Base-by-base conservation (phyloP, 2,113 vertebrate genomes). In the Paratilapia polleni region DNA sequence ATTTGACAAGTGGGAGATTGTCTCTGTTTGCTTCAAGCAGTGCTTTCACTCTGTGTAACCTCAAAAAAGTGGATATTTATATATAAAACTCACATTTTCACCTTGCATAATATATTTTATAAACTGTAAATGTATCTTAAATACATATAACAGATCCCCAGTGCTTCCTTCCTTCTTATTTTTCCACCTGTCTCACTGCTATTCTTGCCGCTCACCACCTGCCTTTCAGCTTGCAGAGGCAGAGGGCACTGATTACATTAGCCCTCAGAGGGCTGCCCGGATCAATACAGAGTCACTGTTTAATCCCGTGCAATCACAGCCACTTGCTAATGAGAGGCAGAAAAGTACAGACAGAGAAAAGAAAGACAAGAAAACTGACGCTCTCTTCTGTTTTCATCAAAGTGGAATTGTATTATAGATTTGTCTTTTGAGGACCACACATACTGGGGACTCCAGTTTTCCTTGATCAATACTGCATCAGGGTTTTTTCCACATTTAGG, bases 271-370 rank as follows among this genome's bases (percentile, higher is more conserved):
- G 96, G 95, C 96, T 97, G 97, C 96, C 96, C 96, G 88, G 97
- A 97, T 97, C 97, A 96, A 98, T 99, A 97, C 96, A 94, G 93
- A 95, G 97, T 96, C 95, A 94, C 86, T 78, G 97, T 98, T 99
- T 95, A 98, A 97, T 98, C 96, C 91, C 95, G 96, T 96, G 95
- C 97, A 97, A 98, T 98, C 97, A 96, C 96, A 97, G 96, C 96
- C 96, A 96, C 96, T 96, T 95, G 95, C 96, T 99, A 98, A 98
- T 98, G 97, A 98, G 97, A 81, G 61, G 28, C 38, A 73, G 82
- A 58, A 77, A 82, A 81, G 79, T 59, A 38, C 63, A 74, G 61
- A 77, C 24, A 15, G 94, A 94, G 91, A 95, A 94, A 92, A 93
- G 94, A 83, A 70, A 77, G 62, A 81, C 28, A 49, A 77, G 70